phyloP scores from a whole-genome alignment of 2,888 invertebrate genomes.

The Diarsia dahlii region DNA sequence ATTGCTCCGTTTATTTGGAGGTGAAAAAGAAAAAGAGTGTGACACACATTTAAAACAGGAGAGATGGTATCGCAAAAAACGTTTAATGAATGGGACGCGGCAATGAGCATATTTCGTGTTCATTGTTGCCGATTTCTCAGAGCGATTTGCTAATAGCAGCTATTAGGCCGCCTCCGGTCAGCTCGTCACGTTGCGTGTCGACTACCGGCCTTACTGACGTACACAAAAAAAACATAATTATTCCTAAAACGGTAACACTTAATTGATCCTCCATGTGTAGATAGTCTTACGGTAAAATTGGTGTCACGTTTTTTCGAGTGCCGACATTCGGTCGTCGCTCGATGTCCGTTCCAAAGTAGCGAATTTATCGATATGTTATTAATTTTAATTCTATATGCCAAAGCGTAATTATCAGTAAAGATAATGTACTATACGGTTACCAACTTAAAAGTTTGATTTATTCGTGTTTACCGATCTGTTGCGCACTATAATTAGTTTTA shows the following conservation, averaged over 20 bases:
- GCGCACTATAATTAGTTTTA: conserved; percentile 63
- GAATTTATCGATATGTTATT: conserved; percentile 74
- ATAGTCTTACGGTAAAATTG: conserved; percentile 82
- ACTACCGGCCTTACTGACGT: conserved; percentile 81
- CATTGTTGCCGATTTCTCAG: conserved; percentile 88
- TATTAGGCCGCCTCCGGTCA: conserved; percentile 84
- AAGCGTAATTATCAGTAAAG: conserved; percentile 69
- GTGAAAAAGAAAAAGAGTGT: conserved; percentile 77
- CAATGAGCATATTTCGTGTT: conserved; percentile 87
- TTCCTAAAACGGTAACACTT: conserved; percentile 87
- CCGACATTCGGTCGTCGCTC: conserved; percentile 72
- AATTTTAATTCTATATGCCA: conserved; percentile 70
- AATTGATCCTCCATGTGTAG: conserved; percentile 82
- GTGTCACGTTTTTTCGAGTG: conserved; percentile 77
- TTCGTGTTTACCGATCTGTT: conserved; percentile 59
- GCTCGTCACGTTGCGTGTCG: conserved; percentile 79
- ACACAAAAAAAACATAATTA: conserved; percentile 87
- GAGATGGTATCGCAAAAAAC: conserved; percentile 84
- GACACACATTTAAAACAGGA: conserved; percentile 85
- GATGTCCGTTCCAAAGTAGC: conserved; percentile 67
- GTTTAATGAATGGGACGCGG: conserved; percentile 85
- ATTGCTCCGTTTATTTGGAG: conserved; percentile 81
- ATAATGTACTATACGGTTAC: conserved; percentile 63
- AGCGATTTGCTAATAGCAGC: conserved; percentile 87
- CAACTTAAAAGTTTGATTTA: conserved; percentile 60